Percentiles rank a stretch among this genome's conserved stretches.
Conservation (phyloP, 2,113 vertebrate species). For the Scartelaos histophorus region DNA sequence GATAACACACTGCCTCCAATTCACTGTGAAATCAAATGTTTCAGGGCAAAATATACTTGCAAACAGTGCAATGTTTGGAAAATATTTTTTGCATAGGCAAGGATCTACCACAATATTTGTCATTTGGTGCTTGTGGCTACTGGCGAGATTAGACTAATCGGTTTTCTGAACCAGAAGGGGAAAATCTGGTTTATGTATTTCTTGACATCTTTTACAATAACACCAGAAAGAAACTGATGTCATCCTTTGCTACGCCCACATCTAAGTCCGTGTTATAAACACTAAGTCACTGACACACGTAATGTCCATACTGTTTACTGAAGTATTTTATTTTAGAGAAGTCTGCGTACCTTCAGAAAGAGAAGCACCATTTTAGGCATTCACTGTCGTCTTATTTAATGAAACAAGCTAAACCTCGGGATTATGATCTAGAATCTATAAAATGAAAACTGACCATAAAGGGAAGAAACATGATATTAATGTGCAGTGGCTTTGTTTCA, state of each 20-base stretch:
- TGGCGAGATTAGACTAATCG: not conserved
- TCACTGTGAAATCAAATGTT: not conserved
- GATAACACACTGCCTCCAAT: slow-evolving; percentile 43
- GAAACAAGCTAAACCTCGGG: slow-evolving; percentile 1
- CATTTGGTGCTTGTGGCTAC: not conserved
- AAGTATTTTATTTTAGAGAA: not conserved
- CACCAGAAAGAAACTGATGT: not conserved
- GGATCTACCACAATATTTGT: too few species aligned
- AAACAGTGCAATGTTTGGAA: too few species aligned
- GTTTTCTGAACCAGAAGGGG: not conserved
- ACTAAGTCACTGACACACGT: not conserved
- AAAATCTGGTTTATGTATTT: not conserved
- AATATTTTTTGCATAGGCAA: too few species aligned
- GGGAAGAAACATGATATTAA: slow-evolving; percentile 2
- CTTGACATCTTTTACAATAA: not conserved
- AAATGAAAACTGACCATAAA: slow-evolving; percentile 22
- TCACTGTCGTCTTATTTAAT: slow-evolving; percentile 21
- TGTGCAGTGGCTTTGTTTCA: not conserved
- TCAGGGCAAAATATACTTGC: not conserved
- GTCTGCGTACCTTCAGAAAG: slow-evolving; percentile 19
- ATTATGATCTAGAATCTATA: slow-evolving; percentile 13
- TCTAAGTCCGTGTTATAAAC: not conserved
- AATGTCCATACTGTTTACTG: not conserved
- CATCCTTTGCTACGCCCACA: not conserved
- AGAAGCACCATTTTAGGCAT: slow-evolving; percentile 16